Evolutionary conservation across 2,888 invertebrate genomes (phyloP).

Genomic region (Drosophila histrio): DNA sequence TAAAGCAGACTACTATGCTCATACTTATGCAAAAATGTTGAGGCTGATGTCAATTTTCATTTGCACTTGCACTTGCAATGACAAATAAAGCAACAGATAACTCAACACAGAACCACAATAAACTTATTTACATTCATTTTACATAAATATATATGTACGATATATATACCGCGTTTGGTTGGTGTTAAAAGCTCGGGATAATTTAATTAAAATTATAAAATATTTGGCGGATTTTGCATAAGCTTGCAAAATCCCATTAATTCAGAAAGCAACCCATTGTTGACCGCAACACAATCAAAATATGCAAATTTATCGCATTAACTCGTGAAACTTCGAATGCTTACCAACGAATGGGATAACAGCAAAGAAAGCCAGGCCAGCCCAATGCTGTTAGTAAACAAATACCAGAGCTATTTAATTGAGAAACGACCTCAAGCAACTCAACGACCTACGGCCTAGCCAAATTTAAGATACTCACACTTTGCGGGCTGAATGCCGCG

Average conservation of each 20-base stretch:
- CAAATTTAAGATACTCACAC: conserved; percentile 13
- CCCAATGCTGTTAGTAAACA: conserved; percentile 58
- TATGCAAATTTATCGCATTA: conserved; percentile 83
- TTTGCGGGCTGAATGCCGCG: conserved; percentile 4
- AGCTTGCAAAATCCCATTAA: conserved; percentile 82
- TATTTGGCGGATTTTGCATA: conserved; percentile 80
- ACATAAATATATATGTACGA: conserved; percentile 5
- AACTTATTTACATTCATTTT: conserved; percentile 7
- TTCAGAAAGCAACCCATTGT: conserved; percentile 81
- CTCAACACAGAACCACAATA: conserved; percentile 2
- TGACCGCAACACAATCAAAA: conserved; percentile 82
- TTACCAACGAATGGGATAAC: conserved; percentile 42
- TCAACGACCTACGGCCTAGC: conserved; percentile 5
- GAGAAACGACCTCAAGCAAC: conserved; percentile 57
- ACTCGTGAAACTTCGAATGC: conserved; percentile 72
- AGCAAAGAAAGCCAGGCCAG: conserved; percentile 55
- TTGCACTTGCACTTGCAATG: conserved; percentile 23
- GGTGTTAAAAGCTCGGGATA: conserved; percentile 65
- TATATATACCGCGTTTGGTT: conserved; percentile 27
- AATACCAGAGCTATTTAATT: conserved; percentile 70
- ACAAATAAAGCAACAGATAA: conserved; percentile 30
- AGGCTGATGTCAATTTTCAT: conserved; percentile 38
- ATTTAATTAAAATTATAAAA: conserved; percentile 82
- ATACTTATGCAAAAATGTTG: conserved; percentile 21
- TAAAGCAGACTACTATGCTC: conserved; percentile 4